Conservation (phyloP, 2,797 vertebrate genomes). For the Dromococcyx pavoninus region DNA sequence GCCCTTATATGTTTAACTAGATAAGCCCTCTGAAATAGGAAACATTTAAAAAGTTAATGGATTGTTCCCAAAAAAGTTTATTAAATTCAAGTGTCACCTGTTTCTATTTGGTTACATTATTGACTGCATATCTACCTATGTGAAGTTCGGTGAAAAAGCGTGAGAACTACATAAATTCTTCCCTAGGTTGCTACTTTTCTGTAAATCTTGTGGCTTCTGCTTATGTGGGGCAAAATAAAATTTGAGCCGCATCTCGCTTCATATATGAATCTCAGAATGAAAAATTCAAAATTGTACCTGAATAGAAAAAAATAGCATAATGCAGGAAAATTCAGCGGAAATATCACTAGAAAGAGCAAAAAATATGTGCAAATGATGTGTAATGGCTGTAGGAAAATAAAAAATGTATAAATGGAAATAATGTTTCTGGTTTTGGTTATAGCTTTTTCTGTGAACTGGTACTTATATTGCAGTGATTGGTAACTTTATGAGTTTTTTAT, state of each 20-base stretch:
- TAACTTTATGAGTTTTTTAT: not conserved
- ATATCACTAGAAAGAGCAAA: not conserved
- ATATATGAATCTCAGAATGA: too few relatives aligned
- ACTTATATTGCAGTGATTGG: not conserved
- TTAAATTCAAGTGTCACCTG: not conserved
- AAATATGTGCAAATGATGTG: not conserved
- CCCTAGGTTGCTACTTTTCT: not conserved
- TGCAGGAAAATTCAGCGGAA: not conserved
- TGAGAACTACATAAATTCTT: not conserved
- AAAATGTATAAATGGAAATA: not conserved
- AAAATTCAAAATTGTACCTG: not conserved
- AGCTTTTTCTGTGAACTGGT: constrained; percentile 13
- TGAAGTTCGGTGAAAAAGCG: not conserved
- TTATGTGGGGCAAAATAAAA: not conserved
- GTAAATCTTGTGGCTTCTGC: not conserved
- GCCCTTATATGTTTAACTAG: not conserved
- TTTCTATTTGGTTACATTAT: not conserved
- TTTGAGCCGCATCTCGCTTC: too few relatives aligned
- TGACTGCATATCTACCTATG: not conserved
- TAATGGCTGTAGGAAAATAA: not conserved
- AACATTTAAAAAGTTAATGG: not conserved
- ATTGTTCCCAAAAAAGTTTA: not conserved
- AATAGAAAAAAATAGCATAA: not conserved
- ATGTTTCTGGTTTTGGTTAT: not conserved
- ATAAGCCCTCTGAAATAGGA: not conserved